These are phyloP conservation scores for Gastracanthus pulcherrimus DNA, from an alignment of 2,888 invertebrate species.

Conservation along the genomic window DNA sequence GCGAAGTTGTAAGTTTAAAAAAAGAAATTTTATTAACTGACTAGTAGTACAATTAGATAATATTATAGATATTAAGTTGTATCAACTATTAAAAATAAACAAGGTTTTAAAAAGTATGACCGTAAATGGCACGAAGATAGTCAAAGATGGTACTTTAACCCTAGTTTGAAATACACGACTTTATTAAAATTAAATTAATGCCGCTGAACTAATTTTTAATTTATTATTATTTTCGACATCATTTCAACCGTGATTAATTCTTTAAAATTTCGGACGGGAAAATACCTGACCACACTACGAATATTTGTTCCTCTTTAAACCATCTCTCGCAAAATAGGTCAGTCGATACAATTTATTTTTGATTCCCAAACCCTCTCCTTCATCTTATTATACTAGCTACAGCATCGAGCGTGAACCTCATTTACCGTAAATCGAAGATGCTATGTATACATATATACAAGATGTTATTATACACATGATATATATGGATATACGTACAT, in stretches of 20 bases:
- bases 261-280: not conserved
- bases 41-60: no score
- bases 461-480: no score
- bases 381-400: not conserved
- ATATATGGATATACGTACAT: not conserved
- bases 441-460: not conserved
- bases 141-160: no score
- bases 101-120: no score
- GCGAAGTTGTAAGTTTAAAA: no score
- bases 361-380: not conserved
- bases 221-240: not conserved
- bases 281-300: not conserved
- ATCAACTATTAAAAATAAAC: no score
- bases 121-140: no score
- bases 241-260: not conserved
- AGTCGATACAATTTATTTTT: constrained; percentile 22
- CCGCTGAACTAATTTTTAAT: no score
- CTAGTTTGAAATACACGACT: no score
- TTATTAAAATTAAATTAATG: no score
- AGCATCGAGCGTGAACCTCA: not conserved
- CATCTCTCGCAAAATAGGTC: constrained; percentile 18
- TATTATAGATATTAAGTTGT: no score
- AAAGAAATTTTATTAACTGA: no score
- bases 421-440: constrained; percentile 1
- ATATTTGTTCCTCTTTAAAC: not conserved